Conservation (phyloP, 2,888 invertebrate species). For the Artemia sp. region DNA sequence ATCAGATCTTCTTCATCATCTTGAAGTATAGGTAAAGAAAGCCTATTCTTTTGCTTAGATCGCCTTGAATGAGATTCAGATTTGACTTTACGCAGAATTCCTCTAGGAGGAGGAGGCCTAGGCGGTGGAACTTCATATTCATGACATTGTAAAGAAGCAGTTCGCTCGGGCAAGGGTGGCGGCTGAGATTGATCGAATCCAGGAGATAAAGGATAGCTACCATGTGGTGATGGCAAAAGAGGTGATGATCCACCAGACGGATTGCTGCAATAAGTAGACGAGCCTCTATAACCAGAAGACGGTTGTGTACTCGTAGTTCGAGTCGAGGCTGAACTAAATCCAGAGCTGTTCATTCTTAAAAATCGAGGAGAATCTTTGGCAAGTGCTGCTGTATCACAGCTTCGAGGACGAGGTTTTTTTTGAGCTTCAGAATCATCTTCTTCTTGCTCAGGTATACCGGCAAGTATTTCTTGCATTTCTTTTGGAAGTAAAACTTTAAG, state of each 20-base stretch:
- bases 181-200: conserved; percentile 42
- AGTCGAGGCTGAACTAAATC: conserved; percentile 44
- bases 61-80: conserved; percentile 26
- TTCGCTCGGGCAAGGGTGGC: conserved; percentile 48
- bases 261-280: conserved; percentile 41
- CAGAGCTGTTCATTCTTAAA: conserved; percentile 26
- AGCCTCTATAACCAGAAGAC: conserved; percentile 68
- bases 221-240: conserved; percentile 27
- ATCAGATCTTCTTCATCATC: conserved; percentile 37
- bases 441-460: conserved; percentile 12
- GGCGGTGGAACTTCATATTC: conserved; percentile 42
- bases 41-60: conserved; percentile 41
- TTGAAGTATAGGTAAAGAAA: conserved; percentile 37
- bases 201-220: conserved; percentile 48
- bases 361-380: conserved; percentile 10
- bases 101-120: conserved; percentile 51
- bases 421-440: conserved; percentile 19
- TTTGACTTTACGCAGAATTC: conserved; percentile 48
- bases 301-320: conserved; percentile 55
- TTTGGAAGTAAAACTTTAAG: conserved; percentile 67
- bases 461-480: conserved; percentile 59
- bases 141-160: conserved; percentile 43
- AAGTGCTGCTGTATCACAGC: conserved; percentile 22
- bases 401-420: conserved; percentile 23
- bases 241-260: conserved; percentile 17